Evolutionary conservation across 1,140 invertebrate genomes (phyloP).

Genomic region (Cardiocondyla obscurior): DNA sequence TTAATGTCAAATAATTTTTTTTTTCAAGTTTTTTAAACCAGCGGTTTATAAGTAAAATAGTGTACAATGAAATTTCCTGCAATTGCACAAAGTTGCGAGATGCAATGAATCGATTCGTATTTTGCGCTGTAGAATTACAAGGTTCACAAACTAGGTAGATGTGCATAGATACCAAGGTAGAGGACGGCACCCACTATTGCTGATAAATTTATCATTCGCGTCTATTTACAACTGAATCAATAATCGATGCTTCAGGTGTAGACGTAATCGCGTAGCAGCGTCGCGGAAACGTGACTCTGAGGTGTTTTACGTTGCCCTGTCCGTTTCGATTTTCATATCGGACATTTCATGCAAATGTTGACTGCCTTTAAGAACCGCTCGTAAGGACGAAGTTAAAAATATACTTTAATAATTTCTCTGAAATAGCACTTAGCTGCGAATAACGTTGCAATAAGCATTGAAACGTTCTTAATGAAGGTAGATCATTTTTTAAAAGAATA

Average conservation of each 20-base stretch:
- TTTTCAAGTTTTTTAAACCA: neutral
- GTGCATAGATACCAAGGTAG: neutral
- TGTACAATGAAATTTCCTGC: too few relatives aligned
- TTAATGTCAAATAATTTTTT: neutral
- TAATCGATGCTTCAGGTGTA: constrained; percentile 68
- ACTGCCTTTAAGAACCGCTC: neutral
- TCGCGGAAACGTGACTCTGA: neutral
- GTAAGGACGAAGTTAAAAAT: neutral
- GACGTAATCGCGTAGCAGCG: neutral
- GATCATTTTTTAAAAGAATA: neutral
- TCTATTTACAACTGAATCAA: constrained; percentile 76
- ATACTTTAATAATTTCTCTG: neutral
- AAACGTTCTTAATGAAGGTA: neutral
- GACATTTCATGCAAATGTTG: neutral
- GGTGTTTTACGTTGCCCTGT: neutral
- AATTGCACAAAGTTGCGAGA: neutral
- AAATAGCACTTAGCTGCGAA: neutral
- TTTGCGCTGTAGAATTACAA: neutral
- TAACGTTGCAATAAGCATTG: neutral
- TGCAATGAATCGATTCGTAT: neutral
- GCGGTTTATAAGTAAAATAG: too few relatives aligned
- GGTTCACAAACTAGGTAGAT: neutral
- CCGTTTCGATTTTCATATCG: neutral
- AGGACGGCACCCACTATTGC: neutral
- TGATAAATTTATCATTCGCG: constrained; percentile 69